Evolutionary conservation across 2,888 invertebrate genomes (phyloP).

Genomic region (Nysson spinosus): DNA sequence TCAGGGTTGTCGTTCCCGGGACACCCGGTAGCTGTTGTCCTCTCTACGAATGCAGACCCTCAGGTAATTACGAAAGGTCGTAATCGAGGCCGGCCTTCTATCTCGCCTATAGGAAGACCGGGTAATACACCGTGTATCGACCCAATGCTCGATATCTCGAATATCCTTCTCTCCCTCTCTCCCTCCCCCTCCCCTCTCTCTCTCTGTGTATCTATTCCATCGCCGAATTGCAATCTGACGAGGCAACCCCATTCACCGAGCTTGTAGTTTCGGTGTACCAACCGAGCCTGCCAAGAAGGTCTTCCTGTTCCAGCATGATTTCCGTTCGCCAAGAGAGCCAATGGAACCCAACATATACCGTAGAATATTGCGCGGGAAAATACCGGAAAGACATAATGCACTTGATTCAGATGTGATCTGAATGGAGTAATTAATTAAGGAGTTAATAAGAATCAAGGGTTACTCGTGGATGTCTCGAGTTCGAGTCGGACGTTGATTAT

Average conservation of each 20-base stretch:
- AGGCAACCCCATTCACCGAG: slow-evolving; percentile 10
- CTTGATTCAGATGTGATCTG: too few relatives aligned
- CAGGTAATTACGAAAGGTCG: slow-evolving; percentile 62
- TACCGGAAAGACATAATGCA: too few relatives aligned
- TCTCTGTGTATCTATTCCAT: background rate
- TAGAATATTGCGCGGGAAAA: too few relatives aligned
- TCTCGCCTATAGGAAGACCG: slow-evolving; percentile 13
- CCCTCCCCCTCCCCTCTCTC: background rate
- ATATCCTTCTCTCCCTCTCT: slow-evolving; percentile 4
- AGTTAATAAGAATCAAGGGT: too few relatives aligned
- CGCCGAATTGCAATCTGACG: slow-evolving; percentile 25
- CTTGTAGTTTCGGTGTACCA: too few relatives aligned
- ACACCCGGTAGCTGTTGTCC: slow-evolving; percentile 71
- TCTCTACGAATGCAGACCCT: slow-evolving; percentile 71
- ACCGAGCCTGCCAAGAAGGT: too few relatives aligned
- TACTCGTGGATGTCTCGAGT: too few relatives aligned
- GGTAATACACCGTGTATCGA: slow-evolving; percentile 18
- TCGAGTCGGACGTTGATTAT: too few relatives aligned
- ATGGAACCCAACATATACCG: too few relatives aligned
- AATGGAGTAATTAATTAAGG: too few relatives aligned
- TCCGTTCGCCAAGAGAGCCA: too few relatives aligned
- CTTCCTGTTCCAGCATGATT: too few relatives aligned
- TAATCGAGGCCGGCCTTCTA: slow-evolving; percentile 27
- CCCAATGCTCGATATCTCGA: slow-evolving; percentile 45
- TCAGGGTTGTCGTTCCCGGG: slow-evolving; percentile 61